phyloP scores from a whole-genome alignment of 2,797 vertebrate genomes.

The Selene dorsalis region DNA sequence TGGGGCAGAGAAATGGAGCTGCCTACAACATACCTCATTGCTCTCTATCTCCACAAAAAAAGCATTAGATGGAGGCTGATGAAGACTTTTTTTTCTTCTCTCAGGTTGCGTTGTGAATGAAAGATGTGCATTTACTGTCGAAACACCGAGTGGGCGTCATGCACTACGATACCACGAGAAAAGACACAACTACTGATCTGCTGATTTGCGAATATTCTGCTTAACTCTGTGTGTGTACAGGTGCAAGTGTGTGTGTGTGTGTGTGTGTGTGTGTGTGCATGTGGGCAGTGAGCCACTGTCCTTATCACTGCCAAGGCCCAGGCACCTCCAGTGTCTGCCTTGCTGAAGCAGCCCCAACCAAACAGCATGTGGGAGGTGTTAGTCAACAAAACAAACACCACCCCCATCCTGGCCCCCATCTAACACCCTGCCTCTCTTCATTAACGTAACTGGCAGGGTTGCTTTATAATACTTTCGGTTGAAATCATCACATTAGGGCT shows the following conservation, averaged over 20 bases:
- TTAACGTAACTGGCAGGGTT: slow-evolving; percentile 72
- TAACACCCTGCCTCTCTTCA: slow-evolving; percentile 70
- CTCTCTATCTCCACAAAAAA: slow-evolving; percentile 9
- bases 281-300: slow-evolving; percentile 48
- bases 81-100: slow-evolving; percentile 25
- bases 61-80: slow-evolving; percentile 24
- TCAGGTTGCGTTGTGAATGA: slow-evolving; percentile 19
- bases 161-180: slow-evolving; percentile 24
- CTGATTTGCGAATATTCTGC: slow-evolving; percentile 30
- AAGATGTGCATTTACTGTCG: slow-evolving; percentile 11
- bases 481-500: slow-evolving; percentile 75
- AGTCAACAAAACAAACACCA: slow-evolving; percentile 72
- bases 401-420: slow-evolving; percentile 40
- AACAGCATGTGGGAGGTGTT: slow-evolving; percentile 71
- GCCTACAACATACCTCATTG: slow-evolving; percentile 24
- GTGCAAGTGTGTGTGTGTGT: slow-evolving; percentile 23
- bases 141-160: slow-evolving; percentile 13
- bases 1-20: slow-evolving; percentile 19
- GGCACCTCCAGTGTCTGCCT: slow-evolving; percentile 63
- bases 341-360: slow-evolving; percentile 60
- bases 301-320: slow-evolving; percentile 67
- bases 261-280: slow-evolving; percentile 25
- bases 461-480: slow-evolving; percentile 73
- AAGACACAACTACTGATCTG: slow-evolving; percentile 41
- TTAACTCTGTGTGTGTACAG: slow-evolving; percentile 10